Evolutionary conservation across 2,113 vertebrate species (phyloP), one percentile per base, ranked within the genome.

Genomic region (Cyprinodon brontotheroides): DNA sequence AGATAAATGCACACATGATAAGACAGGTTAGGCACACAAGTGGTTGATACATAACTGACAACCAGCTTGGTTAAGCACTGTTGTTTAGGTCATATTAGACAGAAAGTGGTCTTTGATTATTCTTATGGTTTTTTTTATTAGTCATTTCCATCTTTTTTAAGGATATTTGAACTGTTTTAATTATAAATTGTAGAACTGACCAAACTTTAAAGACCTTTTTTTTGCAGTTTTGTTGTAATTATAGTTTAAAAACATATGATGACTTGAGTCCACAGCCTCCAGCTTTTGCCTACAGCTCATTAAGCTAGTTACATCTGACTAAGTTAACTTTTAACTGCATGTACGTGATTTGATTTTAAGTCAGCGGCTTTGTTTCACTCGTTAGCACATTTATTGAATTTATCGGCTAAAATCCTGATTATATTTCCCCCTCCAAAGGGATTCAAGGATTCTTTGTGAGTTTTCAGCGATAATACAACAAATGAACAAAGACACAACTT

Each of bases 11-110:
- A 68, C 76, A 48, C n/a, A 39, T 64, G 15, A 40, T 61, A 80
- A 7, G 70, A 74, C 68, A n/a, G 14, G n/a, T 6, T 5, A 29
- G 81, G 61, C 57, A 68, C 79, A 79, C 14, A 36, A n/a, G 38
- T 11, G 12, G 70, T 47, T 62, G 4, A 53, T 47, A 66, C 14
- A 20, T 38, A 74, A 11, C 59, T 13, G 70, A 70, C 40, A 13
- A 5, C 8, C 45, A 48, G 37, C 10, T 65, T 59, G 73, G 7
- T 53, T 38, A 37, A 40, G 41, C 47, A 73, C 66, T 22, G 29
- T 69, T 38, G 41, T 48, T 48, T 1, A 22, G 39, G 20, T 37
- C 7, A 41, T 20, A 57, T 14, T 40, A 62, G 20, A 38, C 47
- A 64, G 11, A 65, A 73, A 65, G 40, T 10, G 11, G n/a, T 29